These are phyloP conservation scores for Acropora yongei DNA, from an alignment of 64 coral and sea anemone species.

Conservation along the genomic window DNA sequence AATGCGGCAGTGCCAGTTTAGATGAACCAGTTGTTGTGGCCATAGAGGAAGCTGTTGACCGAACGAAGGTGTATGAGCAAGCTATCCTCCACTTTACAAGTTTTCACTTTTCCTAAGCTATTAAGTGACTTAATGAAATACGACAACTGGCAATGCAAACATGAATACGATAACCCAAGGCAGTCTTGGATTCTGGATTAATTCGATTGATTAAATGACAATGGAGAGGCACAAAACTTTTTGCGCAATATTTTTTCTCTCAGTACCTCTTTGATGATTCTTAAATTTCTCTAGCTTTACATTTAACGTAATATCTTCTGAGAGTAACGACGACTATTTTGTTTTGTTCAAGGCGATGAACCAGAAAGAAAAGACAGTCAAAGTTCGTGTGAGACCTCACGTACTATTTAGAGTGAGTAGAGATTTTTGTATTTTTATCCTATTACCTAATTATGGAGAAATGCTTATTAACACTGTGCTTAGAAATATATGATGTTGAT, in stretches of 20 bases:
- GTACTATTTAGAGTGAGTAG: slow-evolving; percentile 85
- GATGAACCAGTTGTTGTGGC: slow-evolving; percentile 88
- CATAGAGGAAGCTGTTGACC: slow-evolving; percentile 69
- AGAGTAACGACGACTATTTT: not conserved
- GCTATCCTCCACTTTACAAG: too few species aligned
- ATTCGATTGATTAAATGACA: too few species aligned
- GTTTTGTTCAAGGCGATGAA: not conserved
- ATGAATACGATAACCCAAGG: too few species aligned
- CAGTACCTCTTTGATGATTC: too few species aligned
- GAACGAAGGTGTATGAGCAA: slow-evolving; percentile 50
- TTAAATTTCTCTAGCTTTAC: too few species aligned
- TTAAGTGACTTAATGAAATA: too few species aligned
- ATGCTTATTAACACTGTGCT: too few species aligned
- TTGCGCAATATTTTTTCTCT: too few species aligned
- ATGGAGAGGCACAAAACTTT: too few species aligned
- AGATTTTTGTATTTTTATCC: not conserved
- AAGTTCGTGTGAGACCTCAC: slow-evolving; percentile 89
- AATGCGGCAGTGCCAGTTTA: slow-evolving; percentile 82
- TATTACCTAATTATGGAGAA: not conserved
- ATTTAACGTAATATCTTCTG: too few species aligned
- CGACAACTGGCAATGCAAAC: too few species aligned
- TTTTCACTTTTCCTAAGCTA: not conserved
- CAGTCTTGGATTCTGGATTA: not conserved
- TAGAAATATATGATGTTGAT: too few species aligned
- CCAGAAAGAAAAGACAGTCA: slow-evolving; percentile 61